These are phyloP conservation scores for Talpa occidentalis DNA, from an alignment of 2,113 vertebrate genomes.

Conservation along the genomic window DNA sequence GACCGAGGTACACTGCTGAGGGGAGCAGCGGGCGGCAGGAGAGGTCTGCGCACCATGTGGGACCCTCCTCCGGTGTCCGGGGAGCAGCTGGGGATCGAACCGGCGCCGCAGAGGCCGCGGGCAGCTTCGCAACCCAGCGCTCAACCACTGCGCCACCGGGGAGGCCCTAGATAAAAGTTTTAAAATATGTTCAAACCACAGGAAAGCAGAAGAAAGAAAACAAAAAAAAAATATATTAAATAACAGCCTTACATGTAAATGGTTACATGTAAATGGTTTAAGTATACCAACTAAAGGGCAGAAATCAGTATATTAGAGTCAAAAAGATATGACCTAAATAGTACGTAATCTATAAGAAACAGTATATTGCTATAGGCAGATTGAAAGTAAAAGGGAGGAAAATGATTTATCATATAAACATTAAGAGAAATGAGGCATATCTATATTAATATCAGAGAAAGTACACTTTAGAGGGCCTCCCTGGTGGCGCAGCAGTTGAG, in stretches of 20 bases:
- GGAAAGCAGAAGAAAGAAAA: background rate
- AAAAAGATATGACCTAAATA: background rate
- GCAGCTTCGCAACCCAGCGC: too few species aligned
- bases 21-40: too few species aligned
- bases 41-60: too few species aligned
- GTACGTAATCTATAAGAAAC: background rate
- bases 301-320: background rate
- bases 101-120: too few species aligned
- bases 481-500: too few species aligned
- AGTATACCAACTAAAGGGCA: constrained; percentile 19
- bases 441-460: background rate
- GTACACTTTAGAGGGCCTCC: background rate
- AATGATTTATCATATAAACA: background rate
- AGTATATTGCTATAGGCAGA: background rate
- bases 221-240: background rate
- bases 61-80: too few species aligned
- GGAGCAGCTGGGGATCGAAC: too few species aligned
- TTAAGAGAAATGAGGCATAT: background rate
- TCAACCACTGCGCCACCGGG: too few species aligned
- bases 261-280: background rate
- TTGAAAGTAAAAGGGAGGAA: background rate
- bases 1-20: too few species aligned
- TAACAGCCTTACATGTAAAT: background rate
- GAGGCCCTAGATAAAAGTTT: too few species aligned
- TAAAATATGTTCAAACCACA: background rate